These are phyloP conservation scores for Rallus limicola DNA, from an alignment of 2,113 vertebrate species.

Conservation along the genomic window DNA sequence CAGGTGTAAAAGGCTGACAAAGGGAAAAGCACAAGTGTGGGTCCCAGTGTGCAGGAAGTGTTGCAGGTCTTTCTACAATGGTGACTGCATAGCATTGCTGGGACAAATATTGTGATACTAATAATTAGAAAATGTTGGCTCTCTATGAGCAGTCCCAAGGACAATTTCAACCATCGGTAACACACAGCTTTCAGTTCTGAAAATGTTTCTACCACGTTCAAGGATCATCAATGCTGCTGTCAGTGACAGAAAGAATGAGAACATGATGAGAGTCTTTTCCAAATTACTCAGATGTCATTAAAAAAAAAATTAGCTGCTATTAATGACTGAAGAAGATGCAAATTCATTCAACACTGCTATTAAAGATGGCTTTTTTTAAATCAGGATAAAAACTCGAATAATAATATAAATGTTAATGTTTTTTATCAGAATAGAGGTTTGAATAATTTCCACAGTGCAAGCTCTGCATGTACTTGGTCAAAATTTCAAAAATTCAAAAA, in stretches of 20 bases:
- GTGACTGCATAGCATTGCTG: not conserved
- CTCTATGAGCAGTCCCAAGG: not conserved
- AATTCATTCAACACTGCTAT: not conserved
- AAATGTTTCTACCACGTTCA: not conserved
- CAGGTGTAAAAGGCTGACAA: too few relatives aligned
- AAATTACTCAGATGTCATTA: not conserved
- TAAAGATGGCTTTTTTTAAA: not conserved
- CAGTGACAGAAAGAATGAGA: not conserved
- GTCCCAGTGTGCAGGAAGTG: not conserved
- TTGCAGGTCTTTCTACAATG: not conserved
- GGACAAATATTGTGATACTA: not conserved
- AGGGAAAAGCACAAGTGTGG: too few relatives aligned
- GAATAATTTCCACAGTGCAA: not conserved
- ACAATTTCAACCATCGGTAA: not conserved
- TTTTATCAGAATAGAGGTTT: not conserved
- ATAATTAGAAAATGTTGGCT: not conserved
- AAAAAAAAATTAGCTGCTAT: not conserved
- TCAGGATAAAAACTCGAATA: not conserved
- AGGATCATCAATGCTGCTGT: not conserved
- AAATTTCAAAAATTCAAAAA: too few relatives aligned
- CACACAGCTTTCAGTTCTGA: not conserved
- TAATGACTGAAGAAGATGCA: not conserved
- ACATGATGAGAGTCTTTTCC: not conserved
- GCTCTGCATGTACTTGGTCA: rapidly evolving
- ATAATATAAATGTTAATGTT: not conserved